A percentile compares a stretch with the other conserved stretches of the same genome.
Conservation (phyloP, 1,140 invertebrate species). For the Drosophila dunni region DNA sequence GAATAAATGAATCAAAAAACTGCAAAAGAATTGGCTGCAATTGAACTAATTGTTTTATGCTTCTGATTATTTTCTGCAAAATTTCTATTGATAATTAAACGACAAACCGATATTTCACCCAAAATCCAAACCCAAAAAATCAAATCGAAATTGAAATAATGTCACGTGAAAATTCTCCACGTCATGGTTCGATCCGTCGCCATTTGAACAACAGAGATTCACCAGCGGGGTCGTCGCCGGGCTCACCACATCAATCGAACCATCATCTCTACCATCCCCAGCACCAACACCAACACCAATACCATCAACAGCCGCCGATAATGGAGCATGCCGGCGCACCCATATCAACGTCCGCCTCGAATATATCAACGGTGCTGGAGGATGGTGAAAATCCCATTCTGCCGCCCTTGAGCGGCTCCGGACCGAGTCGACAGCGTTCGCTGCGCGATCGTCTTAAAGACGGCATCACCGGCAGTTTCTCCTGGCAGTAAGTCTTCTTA, state of each 20-base stretch:
- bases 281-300: slow-evolving; percentile 53
- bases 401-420: slow-evolving; percentile 86
- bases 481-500: slow-evolving; percentile 88
- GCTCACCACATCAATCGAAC: slow-evolving; percentile 68
- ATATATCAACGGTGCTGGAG: slow-evolving; percentile 75
- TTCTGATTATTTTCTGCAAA: slow-evolving; percentile 80
- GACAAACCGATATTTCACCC: slow-evolving; percentile 27
- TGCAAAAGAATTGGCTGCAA: slow-evolving; percentile 62
- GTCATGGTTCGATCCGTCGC: slow-evolving; percentile 76
- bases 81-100: slow-evolving; percentile 64
- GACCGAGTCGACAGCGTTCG: slow-evolving; percentile 87
- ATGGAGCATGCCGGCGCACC: slow-evolving; percentile 78
- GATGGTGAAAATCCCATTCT: slow-evolving; percentile 75
- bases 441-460: slow-evolving; percentile 90
- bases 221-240: slow-evolving; percentile 51
- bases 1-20: slow-evolving; percentile 21
- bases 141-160: slow-evolving; percentile 60
- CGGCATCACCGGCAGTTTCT: slow-evolving; percentile 90
- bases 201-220: slow-evolving; percentile 75
- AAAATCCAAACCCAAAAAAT: slow-evolving; percentile 42
- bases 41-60: slow-evolving; percentile 80
- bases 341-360: slow-evolving; percentile 78
- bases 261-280: slow-evolving; percentile 58
- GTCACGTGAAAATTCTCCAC: slow-evolving; percentile 84
- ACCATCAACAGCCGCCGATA: slow-evolving; percentile 69